Conservation (phyloP, 2,888 invertebrate species). For the Elysia crispata region DNA sequence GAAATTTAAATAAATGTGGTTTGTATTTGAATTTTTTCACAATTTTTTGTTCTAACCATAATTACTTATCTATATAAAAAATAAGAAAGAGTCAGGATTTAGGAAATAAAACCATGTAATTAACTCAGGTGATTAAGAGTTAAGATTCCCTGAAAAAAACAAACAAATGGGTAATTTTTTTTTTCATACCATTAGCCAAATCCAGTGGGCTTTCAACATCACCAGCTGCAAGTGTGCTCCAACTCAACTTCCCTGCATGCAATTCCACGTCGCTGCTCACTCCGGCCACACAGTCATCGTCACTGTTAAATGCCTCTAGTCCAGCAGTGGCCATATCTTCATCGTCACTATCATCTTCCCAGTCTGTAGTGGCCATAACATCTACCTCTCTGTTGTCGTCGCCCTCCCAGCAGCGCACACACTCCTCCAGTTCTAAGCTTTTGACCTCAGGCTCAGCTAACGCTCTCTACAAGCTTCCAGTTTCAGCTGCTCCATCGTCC, state of each 20-base stretch:
- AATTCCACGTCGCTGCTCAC: slow-evolving; percentile 50
- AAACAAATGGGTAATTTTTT: neutral
- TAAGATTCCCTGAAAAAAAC: too few relatives aligned
- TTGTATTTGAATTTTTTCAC: too few relatives aligned
- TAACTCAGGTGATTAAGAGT: too few relatives aligned
- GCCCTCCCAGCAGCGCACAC: slow-evolving; percentile 40
- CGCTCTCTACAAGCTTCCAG: slow-evolving; percentile 37
- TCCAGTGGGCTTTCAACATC: slow-evolving; percentile 72
- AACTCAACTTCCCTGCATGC: slow-evolving; percentile 73
- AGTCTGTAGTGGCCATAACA: slow-evolving; percentile 34
- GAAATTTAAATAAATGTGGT: too few relatives aligned
- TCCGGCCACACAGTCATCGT: slow-evolving; percentile 45
- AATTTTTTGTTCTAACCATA: too few relatives aligned
- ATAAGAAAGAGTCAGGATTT: too few relatives aligned
- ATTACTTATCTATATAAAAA: too few relatives aligned
- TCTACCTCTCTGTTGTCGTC: slow-evolving; percentile 33
- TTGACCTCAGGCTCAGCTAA: neutral
- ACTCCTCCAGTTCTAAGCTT: neutral
- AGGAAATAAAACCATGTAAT: too few relatives aligned
- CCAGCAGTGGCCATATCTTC: slow-evolving; percentile 51
- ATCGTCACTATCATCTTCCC: slow-evolving; percentile 50
- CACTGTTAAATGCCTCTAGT: slow-evolving; percentile 50
- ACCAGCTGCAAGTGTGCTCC: slow-evolving; percentile 73
- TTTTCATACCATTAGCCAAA: slow-evolving; percentile 62
- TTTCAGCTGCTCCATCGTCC: slow-evolving; percentile 57